These are phyloP conservation scores for Allygus modestus DNA, from an alignment of 2,888 invertebrate species.

Conservation along the genomic window DNA sequence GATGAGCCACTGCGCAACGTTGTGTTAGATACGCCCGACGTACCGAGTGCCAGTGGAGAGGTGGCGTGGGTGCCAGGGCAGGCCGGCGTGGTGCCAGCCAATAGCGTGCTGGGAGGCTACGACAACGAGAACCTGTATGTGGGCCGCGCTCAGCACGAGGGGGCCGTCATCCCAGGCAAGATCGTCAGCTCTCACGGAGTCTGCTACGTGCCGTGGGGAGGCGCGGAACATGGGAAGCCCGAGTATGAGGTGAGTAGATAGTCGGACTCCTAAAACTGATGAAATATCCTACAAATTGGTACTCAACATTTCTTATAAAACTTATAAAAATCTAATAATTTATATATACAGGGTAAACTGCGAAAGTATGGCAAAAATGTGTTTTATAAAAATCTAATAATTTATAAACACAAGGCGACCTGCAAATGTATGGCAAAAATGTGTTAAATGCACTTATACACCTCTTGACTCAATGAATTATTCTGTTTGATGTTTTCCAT, in stretches of 20 bases:
- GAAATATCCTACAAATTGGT: not conserved
- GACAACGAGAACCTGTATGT: slow-evolving; percentile 83
- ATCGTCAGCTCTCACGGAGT: slow-evolving; percentile 83
- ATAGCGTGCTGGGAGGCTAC: slow-evolving; percentile 84
- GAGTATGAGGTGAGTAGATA: slow-evolving; percentile 82
- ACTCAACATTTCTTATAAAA: not conserved
- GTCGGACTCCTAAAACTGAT: no score
- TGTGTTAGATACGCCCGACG: slow-evolving; percentile 52
- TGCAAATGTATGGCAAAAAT: no score
- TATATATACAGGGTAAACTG: no score
- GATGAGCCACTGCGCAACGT: slow-evolving; percentile 45
- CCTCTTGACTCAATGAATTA: no score
- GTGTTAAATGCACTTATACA: no score
- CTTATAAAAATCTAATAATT: no score
- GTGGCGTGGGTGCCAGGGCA: slow-evolving; percentile 82
- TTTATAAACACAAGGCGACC: no score
- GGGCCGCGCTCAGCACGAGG: slow-evolving; percentile 83
- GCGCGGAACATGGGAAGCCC: slow-evolving; percentile 81
- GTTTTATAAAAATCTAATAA: no score
- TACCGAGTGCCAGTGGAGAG: slow-evolving; percentile 52
- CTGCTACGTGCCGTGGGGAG: slow-evolving; percentile 88
- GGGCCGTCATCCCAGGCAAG: slow-evolving; percentile 89
- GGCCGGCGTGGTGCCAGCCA: slow-evolving; percentile 84
- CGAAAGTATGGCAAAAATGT: no score
- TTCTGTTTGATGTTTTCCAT: no score